These are phyloP conservation scores for Lymantria monacha DNA, from an alignment of 2,888 invertebrate species.

Conservation along the genomic window DNA sequence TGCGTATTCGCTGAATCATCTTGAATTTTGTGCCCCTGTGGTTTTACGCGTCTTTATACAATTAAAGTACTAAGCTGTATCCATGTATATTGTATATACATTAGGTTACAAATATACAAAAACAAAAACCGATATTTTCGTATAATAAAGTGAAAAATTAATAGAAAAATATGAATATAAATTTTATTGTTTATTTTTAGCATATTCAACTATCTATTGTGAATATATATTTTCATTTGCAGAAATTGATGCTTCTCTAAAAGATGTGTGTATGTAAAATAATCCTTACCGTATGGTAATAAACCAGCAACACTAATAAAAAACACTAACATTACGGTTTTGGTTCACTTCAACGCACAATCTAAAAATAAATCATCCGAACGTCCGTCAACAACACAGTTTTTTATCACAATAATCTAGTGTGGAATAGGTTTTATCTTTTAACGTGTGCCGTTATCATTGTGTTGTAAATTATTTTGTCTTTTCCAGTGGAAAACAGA, in stretches of 20 bases:
- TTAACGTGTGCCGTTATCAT: slow-evolving; percentile 55
- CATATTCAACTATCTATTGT: background rate
- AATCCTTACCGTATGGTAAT: slow-evolving; percentile 56
- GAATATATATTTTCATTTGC: background rate
- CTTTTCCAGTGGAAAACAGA: slow-evolving; percentile 51
- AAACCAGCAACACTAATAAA: slow-evolving; percentile 46
- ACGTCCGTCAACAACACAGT: slow-evolving; percentile 38
- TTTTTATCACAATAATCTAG: slow-evolving; percentile 67
- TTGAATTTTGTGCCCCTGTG: too few relatives aligned
- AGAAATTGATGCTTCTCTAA: background rate
- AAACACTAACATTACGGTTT: slow-evolving; percentile 55
- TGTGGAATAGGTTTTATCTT: slow-evolving; percentile 56
- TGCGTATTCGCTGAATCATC: too few relatives aligned
- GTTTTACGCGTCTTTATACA: too few relatives aligned
- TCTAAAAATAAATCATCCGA: slow-evolving; percentile 40
- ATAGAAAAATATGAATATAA: too few relatives aligned
- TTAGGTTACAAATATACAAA: too few relatives aligned
- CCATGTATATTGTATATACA: too few relatives aligned
- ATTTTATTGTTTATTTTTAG: too few relatives aligned
- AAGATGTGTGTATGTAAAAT: background rate
- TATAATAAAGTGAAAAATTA: too few relatives aligned
- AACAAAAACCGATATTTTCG: too few relatives aligned
- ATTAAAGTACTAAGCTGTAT: too few relatives aligned
- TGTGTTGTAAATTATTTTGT: slow-evolving; percentile 63
- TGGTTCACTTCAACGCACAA: slow-evolving; percentile 27